phyloP scores from a whole-genome alignment of 2,888 invertebrate species.

The Melanostoma scalare region DNA sequence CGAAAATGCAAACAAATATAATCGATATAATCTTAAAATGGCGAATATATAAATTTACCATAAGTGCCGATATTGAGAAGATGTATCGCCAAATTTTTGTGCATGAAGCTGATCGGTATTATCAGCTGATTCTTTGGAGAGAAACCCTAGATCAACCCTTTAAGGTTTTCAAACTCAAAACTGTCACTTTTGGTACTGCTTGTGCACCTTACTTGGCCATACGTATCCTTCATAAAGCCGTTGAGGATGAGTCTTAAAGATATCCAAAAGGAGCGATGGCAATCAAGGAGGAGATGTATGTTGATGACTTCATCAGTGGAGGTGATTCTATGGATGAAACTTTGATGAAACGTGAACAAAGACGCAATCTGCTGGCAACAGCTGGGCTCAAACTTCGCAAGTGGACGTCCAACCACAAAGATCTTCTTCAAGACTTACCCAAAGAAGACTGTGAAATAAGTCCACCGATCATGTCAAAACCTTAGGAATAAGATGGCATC shows the following conservation, averaged over 20 bases:
- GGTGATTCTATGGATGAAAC: conserved; percentile 43
- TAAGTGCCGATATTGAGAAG: conserved; percentile 72
- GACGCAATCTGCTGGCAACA: conserved; percentile 17
- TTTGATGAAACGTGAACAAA: conserved; percentile 1
- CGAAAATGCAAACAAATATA: conserved; percentile 19
- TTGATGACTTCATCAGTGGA: conserved; percentile 49
- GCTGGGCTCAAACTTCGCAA: too few species aligned
- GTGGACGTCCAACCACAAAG: conserved; percentile 31
- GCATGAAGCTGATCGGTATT: conserved; percentile 13
- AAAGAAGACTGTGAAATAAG: neutral
- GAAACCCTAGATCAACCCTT: conserved; percentile 2
- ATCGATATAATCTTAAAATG: conserved; percentile 25
- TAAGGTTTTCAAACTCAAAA: conserved; percentile 5
- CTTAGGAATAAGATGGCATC: conserved; percentile 15
- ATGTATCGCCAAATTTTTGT: conserved; percentile 43
- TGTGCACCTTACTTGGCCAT: conserved; percentile 3
- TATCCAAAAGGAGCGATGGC: conserved; percentile 56
- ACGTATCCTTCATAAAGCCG: conserved; percentile 36
- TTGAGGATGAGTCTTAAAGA: conserved; percentile 24
- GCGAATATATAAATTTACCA: conserved; percentile 33
- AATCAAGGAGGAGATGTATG: conserved; percentile 39
- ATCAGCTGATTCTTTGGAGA: conserved; percentile 44
- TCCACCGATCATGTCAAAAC: neutral
- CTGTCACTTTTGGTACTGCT: conserved; percentile 8
- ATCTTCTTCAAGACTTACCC: conserved; percentile 16